Conservation (phyloP, 2,797 vertebrate genomes). For the Pseudomugil gertrudae region DNA sequence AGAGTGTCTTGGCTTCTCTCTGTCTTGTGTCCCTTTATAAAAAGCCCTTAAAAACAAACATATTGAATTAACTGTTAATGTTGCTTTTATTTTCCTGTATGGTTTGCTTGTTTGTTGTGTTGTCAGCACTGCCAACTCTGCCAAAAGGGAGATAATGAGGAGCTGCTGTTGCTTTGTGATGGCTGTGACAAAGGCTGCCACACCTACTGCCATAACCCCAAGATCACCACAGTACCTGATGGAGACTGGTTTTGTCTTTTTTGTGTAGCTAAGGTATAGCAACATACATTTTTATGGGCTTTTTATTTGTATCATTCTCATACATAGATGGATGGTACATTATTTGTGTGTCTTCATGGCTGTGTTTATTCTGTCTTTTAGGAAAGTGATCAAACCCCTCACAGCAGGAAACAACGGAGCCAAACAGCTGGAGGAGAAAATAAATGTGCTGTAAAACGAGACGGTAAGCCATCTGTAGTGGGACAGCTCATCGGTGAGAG, state of each 20-base stretch:
- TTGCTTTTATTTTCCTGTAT: not conserved
- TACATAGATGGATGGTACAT: not conserved
- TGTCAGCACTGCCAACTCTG: conserved; percentile 95
- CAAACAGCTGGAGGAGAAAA: conserved; percentile 88
- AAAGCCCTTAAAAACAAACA: not conserved
- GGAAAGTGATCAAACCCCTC: conserved; percentile 89
- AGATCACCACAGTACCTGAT: conserved; percentile 92
- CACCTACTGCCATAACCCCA: conserved; percentile 95
- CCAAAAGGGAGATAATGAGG: conserved; percentile 94
- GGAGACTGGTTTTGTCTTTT: conserved; percentile 96
- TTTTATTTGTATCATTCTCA: not conserved
- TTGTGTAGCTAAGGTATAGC: conserved; percentile 91
- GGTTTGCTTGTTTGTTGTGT: conserved; percentile 33
- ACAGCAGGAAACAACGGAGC: conserved; percentile 86
- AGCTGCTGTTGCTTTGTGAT: conserved; percentile 95
- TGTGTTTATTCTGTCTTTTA: conserved; percentile 70
- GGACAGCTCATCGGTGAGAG: conserved; percentile 87
- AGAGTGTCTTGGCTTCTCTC: conserved; percentile 59
- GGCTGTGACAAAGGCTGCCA: conserved; percentile 97
- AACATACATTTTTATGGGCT: not conserved
- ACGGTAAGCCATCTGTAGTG: conserved; percentile 79
- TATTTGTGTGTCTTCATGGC: conserved; percentile 8
- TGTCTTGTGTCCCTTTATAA: not conserved
- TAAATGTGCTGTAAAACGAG: conserved; percentile 87
- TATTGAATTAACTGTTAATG: not conserved